Base-by-base conservation (phyloP, 23 tunicate species). In the Aplidium turbinatum region DNA sequence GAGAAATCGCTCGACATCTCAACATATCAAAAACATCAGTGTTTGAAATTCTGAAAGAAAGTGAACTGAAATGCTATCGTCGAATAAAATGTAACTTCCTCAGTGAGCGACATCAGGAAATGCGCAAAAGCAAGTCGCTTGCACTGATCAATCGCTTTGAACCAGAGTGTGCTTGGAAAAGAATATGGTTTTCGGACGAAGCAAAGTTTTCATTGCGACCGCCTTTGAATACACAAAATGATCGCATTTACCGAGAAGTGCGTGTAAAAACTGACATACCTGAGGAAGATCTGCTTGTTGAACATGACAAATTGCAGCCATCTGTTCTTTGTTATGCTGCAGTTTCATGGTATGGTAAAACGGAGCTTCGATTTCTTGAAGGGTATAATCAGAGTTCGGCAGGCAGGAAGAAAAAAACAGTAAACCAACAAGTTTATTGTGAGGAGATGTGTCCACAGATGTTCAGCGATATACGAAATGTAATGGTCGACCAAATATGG, bases 281-380 rank as follows among this genome's bases (percentile, higher is more conserved):
- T 35, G 27, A 65, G 24, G 50, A 65, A 65, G 72, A 65, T 65
- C 50, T 65, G 72, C 50, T 65, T 36, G 72, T 65, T 48, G 72
- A 65, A 65, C n/a, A 65, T 36, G 72, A 65, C 50, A 35, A 65
- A 3, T 65, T 65, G 72, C 28, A 65, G 72, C 72, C 72, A 65
- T 65, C 72, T 65, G 72, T 65, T 65, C 50, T 65, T 65, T 65
- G 72, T 65, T 65, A 38, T 65, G 72, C 72, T 65, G 72, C 72
- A 65, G 72, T 38, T 65, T 65, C 72, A 65, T 65, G 72, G 72
- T 35, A 65, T 65, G 72, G 72, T 23, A 65, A 65, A 65, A 65
- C 50, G 72, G 72, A 65, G 72, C 72, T 65, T 65, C 50, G 72
- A 65, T 65, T 65, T 65, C 50, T 65, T 36, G 50, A 65, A 65